phyloP scores from a whole-genome alignment of 2,113 vertebrate genomes.

The Rallus limicola region DNA sequence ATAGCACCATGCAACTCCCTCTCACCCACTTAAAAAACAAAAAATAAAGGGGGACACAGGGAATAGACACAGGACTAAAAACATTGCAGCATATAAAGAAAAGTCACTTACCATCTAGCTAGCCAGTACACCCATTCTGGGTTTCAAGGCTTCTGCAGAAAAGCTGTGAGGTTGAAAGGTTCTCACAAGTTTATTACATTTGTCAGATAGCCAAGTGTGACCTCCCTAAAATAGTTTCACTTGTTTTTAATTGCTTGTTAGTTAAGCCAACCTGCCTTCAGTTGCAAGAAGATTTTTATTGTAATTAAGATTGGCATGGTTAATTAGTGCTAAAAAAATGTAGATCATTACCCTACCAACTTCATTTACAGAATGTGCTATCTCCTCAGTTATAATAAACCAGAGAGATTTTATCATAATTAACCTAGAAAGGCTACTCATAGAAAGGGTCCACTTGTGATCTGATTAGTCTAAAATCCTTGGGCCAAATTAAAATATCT shows the following conservation, averaged over 20 bases:
- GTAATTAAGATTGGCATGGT: slow-evolving; percentile 1
- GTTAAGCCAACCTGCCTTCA: neutral
- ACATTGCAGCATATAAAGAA: rapidly evolving
- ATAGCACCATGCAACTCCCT: neutral
- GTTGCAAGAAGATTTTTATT: neutral
- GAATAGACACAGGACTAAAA: neutral
- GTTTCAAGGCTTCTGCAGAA: neutral
- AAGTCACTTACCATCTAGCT: neutral
- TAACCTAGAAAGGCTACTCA: slow-evolving; percentile 17
- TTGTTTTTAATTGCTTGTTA: slow-evolving; percentile 49
- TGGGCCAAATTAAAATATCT: neutral
- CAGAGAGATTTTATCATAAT: neutral
- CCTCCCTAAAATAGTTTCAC: neutral
- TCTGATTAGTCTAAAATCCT: slow-evolving; percentile 18
- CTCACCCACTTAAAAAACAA: neutral
- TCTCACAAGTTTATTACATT: neutral
- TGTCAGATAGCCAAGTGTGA: neutral
- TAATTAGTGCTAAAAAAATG: neutral
- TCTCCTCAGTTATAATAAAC: neutral
- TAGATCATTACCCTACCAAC: neutral
- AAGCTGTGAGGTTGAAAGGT: neutral
- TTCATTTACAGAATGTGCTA: slow-evolving; percentile 19
- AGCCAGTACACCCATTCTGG: too few relatives aligned
- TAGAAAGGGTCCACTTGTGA: neutral
- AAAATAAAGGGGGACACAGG: too few relatives aligned